Conservation (phyloP, 2,888 invertebrate species). For the Melieria picta region DNA sequence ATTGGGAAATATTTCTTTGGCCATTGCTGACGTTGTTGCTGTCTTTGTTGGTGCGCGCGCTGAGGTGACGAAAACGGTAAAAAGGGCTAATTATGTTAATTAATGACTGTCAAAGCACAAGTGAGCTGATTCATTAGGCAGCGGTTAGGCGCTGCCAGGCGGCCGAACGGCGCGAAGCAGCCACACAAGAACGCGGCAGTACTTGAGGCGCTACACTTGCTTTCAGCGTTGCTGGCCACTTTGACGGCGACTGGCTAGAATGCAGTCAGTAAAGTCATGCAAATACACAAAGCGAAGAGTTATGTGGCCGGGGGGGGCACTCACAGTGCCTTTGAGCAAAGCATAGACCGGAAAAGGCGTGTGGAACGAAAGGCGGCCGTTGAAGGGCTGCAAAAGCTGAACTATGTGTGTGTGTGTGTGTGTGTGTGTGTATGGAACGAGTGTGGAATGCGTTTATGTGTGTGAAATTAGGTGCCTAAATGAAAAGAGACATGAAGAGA, state of each 20-base stretch:
- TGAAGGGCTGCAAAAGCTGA: neutral
- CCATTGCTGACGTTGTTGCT: too few relatives aligned
- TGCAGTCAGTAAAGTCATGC: neutral
- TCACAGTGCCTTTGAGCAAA: neutral
- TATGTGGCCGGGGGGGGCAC: neutral
- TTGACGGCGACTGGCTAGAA: neutral
- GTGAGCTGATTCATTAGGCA: conserved; percentile 46
- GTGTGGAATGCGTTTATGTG: neutral
- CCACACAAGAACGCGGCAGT: conserved; percentile 13
- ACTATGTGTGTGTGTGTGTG: neutral
- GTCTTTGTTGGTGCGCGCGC: neutral
- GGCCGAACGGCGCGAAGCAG: conserved; percentile 8
- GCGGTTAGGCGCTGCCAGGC: conserved; percentile 28
- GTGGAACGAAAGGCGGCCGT: neutral
- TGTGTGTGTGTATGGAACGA: conserved; percentile 10
- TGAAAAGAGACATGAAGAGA: too few relatives aligned
- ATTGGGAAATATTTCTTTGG: too few relatives aligned
- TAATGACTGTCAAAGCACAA: conserved; percentile 57
- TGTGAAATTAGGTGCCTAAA: too few relatives aligned
- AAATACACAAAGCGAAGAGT: neutral
- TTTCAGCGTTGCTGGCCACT: neutral
- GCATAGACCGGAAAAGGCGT: neutral
- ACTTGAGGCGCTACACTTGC: conserved; percentile 7
- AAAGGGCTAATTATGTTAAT: conserved; percentile 60
- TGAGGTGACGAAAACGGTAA: conserved; percentile 45